These are phyloP conservation scores for Mythimna lalbum DNA, from an alignment of 2,888 invertebrate genomes.

Conservation along the genomic window DNA sequence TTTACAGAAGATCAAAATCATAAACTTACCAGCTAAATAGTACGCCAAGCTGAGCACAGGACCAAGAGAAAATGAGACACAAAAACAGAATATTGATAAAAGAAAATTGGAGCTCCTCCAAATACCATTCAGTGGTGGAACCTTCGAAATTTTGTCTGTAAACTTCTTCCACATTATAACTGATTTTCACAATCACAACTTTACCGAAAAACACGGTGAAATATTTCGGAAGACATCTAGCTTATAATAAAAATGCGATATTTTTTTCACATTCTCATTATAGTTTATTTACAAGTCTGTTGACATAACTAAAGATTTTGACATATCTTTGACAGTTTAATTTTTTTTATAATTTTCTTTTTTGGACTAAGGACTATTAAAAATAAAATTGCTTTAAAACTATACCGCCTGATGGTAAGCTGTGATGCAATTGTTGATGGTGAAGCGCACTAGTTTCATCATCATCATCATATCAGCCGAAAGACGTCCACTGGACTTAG, in stretches of 20 bases:
- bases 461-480: too few species aligned
- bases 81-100: not conserved
- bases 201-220: not conserved
- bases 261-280: conserved; percentile 15
- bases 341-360: not conserved
- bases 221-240: not conserved
- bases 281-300: not conserved
- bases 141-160: not conserved
- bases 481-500: too few species aligned
- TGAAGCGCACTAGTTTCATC: too few species aligned
- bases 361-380: not conserved
- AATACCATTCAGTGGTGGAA: not conserved
- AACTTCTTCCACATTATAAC: conserved; percentile 11
- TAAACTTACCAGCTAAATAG: conserved; percentile 12
- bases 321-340: not conserved
- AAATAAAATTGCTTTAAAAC: too few species aligned
- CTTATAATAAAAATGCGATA: too few species aligned
- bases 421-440: too few species aligned
- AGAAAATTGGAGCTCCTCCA: conserved; percentile 20
- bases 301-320: not conserved
- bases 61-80: not conserved
- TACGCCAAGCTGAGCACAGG: conserved; percentile 9
- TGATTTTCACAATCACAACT: too few species aligned
- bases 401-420: too few species aligned
- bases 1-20: too few species aligned